phyloP scores from a whole-genome alignment of 2,888 invertebrate genomes.

The Ennomos erosarius region DNA sequence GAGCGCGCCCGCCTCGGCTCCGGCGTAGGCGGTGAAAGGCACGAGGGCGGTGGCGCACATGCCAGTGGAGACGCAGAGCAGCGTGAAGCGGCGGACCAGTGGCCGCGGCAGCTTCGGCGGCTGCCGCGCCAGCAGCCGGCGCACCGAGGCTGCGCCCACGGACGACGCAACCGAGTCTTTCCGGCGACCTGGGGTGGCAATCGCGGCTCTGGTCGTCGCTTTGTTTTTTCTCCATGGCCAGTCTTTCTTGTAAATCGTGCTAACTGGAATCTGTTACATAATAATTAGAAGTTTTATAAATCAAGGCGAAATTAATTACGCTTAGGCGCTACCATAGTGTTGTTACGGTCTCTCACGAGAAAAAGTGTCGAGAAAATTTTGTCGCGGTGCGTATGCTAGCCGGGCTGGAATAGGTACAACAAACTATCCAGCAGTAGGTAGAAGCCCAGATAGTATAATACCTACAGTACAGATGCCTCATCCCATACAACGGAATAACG shows the following conservation, averaged over 20 bases:
- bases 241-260: constrained; percentile 76
- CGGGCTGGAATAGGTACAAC: no score
- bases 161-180: constrained; percentile 90
- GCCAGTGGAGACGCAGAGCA: constrained; percentile 86
- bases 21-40: constrained; percentile 83
- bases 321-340: no score
- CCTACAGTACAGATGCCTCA: no score
- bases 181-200: constrained; percentile 68
- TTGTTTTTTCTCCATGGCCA: constrained; percentile 79
- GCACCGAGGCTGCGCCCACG: constrained; percentile 91
- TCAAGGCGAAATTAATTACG: no score
- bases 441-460: no score
- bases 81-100: constrained; percentile 76
- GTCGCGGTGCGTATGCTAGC: no score
- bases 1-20: constrained; percentile 85
- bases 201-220: constrained; percentile 52
- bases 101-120: constrained; percentile 80
- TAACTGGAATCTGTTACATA: constrained; percentile 68
- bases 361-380: no score
- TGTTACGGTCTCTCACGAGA: no score
- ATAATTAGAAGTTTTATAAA: no score
- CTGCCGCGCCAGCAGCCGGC: constrained; percentile 87
- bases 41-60: constrained; percentile 87
- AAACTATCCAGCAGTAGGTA: no score
- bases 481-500: no score